These are phyloP conservation scores for Spilogale gracilis DNA, from an alignment of 2,113 vertebrate genomes.

Conservation along the genomic window DNA sequence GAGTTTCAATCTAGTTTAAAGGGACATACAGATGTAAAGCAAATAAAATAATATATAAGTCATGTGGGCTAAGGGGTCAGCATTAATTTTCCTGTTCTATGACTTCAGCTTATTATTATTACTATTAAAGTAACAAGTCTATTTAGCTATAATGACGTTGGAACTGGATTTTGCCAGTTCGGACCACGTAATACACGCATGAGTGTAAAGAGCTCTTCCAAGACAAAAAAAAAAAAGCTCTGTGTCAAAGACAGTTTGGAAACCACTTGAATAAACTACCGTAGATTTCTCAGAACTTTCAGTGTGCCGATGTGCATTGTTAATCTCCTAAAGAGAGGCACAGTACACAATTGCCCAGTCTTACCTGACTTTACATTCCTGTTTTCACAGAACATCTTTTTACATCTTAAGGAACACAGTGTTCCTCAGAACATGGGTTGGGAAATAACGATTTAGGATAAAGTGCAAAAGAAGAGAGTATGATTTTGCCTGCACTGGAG, in stretches of 20 bases:
- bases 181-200: background rate
- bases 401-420: background rate
- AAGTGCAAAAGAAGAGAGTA: background rate
- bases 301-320: background rate
- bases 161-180: background rate
- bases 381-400: background rate
- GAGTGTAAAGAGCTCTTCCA: background rate
- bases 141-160: background rate
- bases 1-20: conserved; percentile 34
- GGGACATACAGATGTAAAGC: conserved; percentile 42
- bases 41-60: conserved; percentile 8
- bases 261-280: background rate
- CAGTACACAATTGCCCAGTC: background rate
- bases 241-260: background rate
- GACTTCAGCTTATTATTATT: background rate
- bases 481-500: conserved; percentile 16
- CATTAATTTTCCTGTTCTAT: background rate
- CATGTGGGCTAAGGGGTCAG: background rate
- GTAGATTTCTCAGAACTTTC: background rate
- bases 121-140: background rate
- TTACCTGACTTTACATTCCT: background rate
- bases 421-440: background rate
- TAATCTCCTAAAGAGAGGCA: background rate
- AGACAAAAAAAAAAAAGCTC: background rate
- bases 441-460: background rate